Evolutionary conservation across 2,888 invertebrate genomes (phyloP).

Genomic region (Aspidapion aeneum): DNA sequence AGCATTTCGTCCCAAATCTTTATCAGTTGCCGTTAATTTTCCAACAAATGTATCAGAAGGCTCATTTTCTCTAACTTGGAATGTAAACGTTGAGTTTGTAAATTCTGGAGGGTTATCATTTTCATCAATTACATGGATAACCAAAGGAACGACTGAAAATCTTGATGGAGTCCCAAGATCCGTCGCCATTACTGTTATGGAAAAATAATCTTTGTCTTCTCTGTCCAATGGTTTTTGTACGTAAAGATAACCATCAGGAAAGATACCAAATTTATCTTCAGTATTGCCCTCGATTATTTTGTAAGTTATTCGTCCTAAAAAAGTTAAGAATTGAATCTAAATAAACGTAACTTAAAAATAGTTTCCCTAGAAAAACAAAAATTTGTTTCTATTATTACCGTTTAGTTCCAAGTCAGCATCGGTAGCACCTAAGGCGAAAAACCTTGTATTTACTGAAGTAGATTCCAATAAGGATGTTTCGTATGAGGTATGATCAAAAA

Average conservation of each 20-base stretch:
- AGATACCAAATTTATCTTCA: constrained; percentile 86
- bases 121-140: constrained; percentile 91
- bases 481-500: constrained; percentile 88
- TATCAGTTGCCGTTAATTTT: constrained; percentile 83
- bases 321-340: neutral
- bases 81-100: constrained; percentile 84
- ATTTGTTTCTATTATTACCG: constrained; percentile 52
- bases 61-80: constrained; percentile 85
- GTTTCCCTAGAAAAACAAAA: too few relatives aligned
- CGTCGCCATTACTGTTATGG: constrained; percentile 76
- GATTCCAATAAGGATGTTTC: constrained; percentile 90
- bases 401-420: constrained; percentile 84
- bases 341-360: neutral
- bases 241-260: constrained; percentile 91
- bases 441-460: constrained; percentile 85
- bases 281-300: constrained; percentile 82
- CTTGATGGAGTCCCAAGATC: constrained; percentile 77
- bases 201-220: constrained; percentile 89
- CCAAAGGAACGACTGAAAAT: constrained; percentile 84
- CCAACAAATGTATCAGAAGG: constrained; percentile 89
- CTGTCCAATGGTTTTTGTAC: constrained; percentile 83
- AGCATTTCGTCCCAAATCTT: constrained; percentile 87
- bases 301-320: constrained; percentile 61
- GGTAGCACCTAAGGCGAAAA: constrained; percentile 85
- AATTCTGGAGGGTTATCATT: constrained; percentile 96